Conservation (phyloP, 2,888 invertebrate species). For the Mantis religiosa region DNA sequence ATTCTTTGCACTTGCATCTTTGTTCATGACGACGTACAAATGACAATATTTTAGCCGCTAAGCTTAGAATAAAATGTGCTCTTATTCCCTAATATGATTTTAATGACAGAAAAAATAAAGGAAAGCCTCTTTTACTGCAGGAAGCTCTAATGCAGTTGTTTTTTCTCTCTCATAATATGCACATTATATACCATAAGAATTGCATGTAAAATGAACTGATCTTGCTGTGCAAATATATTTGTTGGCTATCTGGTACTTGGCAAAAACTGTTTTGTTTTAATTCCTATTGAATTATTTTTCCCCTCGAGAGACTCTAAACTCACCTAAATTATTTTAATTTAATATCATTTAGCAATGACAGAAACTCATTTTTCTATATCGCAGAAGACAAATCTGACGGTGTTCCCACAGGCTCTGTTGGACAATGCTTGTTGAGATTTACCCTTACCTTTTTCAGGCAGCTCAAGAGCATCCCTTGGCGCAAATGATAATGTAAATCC, state of each 20-base stretch:
- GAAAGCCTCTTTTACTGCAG: not conserved
- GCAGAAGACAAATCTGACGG: not conserved
- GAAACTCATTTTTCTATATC: not conserved
- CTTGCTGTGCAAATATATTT: not conserved
- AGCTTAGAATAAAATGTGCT: not conserved
- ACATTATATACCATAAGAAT: not conserved
- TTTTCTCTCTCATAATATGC: not conserved
- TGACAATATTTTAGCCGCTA: not conserved
- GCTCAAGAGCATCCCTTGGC: too few species aligned
- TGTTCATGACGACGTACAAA: constrained; percentile 6
- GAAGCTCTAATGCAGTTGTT: not conserved
- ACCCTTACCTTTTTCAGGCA: too few species aligned
- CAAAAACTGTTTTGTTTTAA: not conserved
- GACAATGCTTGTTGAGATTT: not conserved
- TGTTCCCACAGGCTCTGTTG: not conserved
- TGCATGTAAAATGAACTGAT: not conserved
- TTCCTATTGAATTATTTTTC: not conserved
- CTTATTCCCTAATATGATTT: not conserved
- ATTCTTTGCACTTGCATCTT: not conserved
- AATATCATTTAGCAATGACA: not conserved
- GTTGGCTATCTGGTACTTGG: not conserved
- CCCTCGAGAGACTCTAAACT: not conserved
- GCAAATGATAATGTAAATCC: too few species aligned
- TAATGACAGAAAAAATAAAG: not conserved
- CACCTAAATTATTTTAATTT: not conserved